Percentiles rank a stretch among this genome's conserved stretches.
These are phyloP conservation scores for Mixornis gularis DNA, from an alignment of 2,113 vertebrate species.

Conservation along the genomic window DNA sequence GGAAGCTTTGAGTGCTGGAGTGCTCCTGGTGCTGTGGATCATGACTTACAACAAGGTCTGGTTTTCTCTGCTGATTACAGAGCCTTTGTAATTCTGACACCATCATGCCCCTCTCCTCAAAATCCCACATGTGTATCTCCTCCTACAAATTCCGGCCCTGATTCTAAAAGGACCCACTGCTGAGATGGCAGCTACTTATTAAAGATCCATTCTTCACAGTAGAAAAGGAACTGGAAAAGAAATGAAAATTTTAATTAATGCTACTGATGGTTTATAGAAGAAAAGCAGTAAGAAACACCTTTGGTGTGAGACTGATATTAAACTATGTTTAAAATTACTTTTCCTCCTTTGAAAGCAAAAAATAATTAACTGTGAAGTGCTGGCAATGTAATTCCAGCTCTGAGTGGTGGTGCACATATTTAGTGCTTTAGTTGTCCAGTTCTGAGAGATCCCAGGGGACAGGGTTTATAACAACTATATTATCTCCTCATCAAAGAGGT, in stretches of 20 bases:
- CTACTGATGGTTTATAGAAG: not conserved
- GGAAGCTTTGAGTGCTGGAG: not conserved
- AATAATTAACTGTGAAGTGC: conserved; percentile 25
- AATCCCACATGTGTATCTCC: not conserved
- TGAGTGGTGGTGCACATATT: not conserved
- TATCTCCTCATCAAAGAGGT: not conserved
- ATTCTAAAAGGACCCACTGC: not conserved
- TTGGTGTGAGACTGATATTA: not conserved
- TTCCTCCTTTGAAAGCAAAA: conserved; percentile 23
- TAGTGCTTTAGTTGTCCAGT: not conserved
- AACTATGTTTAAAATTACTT: conserved; percentile 14
- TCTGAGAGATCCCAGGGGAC: not conserved
- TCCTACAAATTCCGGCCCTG: not conserved
- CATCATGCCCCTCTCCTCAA: not conserved
- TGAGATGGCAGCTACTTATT: not conserved
- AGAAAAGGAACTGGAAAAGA: not conserved
- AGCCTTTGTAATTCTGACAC: not conserved
- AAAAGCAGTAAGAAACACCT: conserved; percentile 19
- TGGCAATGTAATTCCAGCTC: not conserved
- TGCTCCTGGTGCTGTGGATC: not conserved
- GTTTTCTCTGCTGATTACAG: not conserved
- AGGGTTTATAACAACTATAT: not conserved
- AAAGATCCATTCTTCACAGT: not conserved
- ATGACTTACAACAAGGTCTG: not conserved
- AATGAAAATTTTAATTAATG: not conserved